These are phyloP conservation scores for Pteropus rufus DNA, from an alignment of 2,797 vertebrate species.

Conservation along the genomic window DNA sequence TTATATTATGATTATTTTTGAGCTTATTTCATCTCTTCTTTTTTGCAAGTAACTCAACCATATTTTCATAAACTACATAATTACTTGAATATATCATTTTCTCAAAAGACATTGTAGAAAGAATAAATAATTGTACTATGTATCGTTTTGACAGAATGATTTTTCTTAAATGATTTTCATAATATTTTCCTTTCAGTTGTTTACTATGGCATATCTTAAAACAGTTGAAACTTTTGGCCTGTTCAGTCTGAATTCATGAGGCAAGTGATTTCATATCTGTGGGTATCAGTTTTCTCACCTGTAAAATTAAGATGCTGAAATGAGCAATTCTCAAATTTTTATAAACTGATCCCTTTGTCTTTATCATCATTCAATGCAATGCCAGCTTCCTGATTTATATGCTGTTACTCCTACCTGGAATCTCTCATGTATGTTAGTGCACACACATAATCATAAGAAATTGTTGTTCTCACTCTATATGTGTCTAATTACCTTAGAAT, in stretches of 20 bases:
- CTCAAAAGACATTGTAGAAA: background rate
- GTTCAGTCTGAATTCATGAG: background rate
- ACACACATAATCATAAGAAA: background rate
- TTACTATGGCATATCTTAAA: background rate
- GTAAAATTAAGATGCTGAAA: background rate
- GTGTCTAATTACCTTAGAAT: background rate
- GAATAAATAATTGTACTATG: background rate
- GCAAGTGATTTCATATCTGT: background rate
- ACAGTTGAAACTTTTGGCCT: background rate
- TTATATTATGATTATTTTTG: background rate
- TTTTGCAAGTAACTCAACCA: background rate
- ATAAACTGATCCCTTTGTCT: background rate
- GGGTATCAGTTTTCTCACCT: background rate
- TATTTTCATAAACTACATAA: background rate
- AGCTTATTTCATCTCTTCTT: background rate
- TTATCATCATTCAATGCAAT: background rate
- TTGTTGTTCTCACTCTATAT: background rate
- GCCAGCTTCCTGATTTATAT: background rate
- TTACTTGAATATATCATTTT: background rate
- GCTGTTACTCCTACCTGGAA: background rate
- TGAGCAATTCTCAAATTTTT: background rate
- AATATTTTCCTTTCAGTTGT: background rate
- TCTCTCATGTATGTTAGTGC: background rate
- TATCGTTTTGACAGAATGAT: background rate
- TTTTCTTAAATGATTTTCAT: background rate